Evolutionary conservation across 2,888 invertebrate species (phyloP).

Genomic region (Heliconius ismenius): DNA sequence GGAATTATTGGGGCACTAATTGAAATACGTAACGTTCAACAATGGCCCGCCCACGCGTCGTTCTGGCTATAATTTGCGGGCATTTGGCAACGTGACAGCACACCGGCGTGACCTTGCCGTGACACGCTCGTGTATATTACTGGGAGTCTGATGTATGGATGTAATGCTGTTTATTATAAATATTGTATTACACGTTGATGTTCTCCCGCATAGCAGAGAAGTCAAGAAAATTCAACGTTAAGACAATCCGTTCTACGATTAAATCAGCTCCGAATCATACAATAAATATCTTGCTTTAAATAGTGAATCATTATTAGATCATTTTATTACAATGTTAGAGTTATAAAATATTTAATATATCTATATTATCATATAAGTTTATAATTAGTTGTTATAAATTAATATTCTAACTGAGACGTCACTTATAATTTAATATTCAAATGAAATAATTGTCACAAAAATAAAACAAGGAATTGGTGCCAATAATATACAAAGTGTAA

Average conservation of each 20-base stretch:
- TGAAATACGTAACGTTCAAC: constrained; percentile 32
- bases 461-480: neutral
- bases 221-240: too few species aligned
- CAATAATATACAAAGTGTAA: neutral
- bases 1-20: constrained; percentile 33
- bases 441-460: neutral
- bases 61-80: constrained; percentile 48
- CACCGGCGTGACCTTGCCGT: constrained; percentile 30
- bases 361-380: neutral
- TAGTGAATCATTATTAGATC: neutral
- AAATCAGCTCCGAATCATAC: neutral
- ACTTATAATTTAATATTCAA: neutral
- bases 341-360: neutral
- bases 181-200: neutral
- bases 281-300: neutral
- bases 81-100: constrained; percentile 34
- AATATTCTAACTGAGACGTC: neutral
- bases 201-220: too few species aligned
- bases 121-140: constrained; percentile 20
- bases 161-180: neutral
- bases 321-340: neutral
- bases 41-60: constrained; percentile 48
- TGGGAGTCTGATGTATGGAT: constrained; percentile 11
- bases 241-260: too few species aligned
- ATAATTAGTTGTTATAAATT: neutral